Evolutionary conservation across 2,888 invertebrate species (phyloP), one percentile per base, ranked within the genome.

Genomic region (Ennomos fuscantarius): DNA sequence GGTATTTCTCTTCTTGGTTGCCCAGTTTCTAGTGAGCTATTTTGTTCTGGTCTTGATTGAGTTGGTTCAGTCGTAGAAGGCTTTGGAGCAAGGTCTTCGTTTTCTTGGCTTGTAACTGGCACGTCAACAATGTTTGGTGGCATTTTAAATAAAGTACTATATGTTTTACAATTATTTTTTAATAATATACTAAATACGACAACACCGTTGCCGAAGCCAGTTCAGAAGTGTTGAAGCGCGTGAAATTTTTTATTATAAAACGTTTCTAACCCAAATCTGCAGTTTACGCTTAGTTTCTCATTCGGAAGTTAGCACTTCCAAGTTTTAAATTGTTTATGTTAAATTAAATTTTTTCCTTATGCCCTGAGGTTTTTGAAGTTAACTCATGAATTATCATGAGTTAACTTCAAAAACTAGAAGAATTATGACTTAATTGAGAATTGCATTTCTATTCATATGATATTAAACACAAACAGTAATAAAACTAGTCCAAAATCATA

Each of bases 41-140:
- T 48, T 47, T 37, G 45, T 45, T 51, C 40, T 33, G 37, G 8
- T 44, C 45, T 32, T 44, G 43, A 8, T 24, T 24, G 24, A 32
- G 8, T 49, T n/a, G 44, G 36, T 34, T 36, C 50, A 12, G 40
- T 9, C 48, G 61, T 32, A 31, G 56, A 44, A 10, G 49, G 10
- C 10, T 60, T 67, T 39, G 36, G 37, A 12, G 42, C 15, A 24
- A 42, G 24, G 12, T 58, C 58, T 32, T 43, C 42, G 35, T 40
- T 49, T 44, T 57, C 62, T 51, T 59, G 55, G 33, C 15, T 41
- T 11, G 55, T 2, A 9, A 43, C 45, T 8, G 54, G 49, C 35
- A 47, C 13, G 36, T 69, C 66, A 2, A 50, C 41, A 9, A 57
- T 39, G 8, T 67, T 68, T 3, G 65, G 63, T 10, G 65, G 51